Evolutionary conservation across 1,140 invertebrate species (phyloP).

Genomic region (Artemia franciscana): DNA sequence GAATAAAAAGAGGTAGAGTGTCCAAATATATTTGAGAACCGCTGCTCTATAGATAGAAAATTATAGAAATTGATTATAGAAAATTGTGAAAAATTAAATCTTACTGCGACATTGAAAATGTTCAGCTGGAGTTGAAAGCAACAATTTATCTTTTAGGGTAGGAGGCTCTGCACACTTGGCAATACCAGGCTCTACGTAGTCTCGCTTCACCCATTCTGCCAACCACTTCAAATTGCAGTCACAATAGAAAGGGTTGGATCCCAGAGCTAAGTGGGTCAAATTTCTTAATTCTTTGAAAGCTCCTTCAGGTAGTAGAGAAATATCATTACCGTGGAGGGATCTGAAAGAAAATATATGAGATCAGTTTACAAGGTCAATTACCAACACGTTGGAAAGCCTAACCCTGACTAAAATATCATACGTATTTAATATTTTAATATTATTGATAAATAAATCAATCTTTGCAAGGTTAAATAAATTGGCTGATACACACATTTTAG

Average conservation of each 20-base stretch:
- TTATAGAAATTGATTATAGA: no score
- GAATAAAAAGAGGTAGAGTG: no score
- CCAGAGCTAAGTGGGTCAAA: constrained; percentile 86
- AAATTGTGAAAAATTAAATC: constrained; percentile 8
- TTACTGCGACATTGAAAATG: constrained; percentile 69
- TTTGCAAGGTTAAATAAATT: no score
- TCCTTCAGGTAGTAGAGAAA: constrained; percentile 85
- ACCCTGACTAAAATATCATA: no score
- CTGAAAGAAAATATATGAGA: no score
- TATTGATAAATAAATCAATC: no score
- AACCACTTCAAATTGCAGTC: constrained; percentile 90
- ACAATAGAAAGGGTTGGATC: constrained; percentile 89
- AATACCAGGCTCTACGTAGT: constrained; percentile 83
- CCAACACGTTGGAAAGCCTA: no score
- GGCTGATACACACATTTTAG: no score
- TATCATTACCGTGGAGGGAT: constrained; percentile 87
- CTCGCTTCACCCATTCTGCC: constrained; percentile 87
- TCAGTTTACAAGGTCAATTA: no score
- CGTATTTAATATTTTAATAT: no score
- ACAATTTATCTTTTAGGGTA: constrained; percentile 72
- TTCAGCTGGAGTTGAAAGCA: constrained; percentile 68
- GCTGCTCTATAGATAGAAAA: no score
- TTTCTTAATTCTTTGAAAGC: constrained; percentile 77
- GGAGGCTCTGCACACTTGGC: constrained; percentile 74
- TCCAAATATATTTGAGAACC: no score